A percentile compares a stretch with the other conserved stretches of the same genome.
Evolutionary conservation across 1,140 invertebrate species (phyloP).

Genomic region (Bombyx mori): DNA sequence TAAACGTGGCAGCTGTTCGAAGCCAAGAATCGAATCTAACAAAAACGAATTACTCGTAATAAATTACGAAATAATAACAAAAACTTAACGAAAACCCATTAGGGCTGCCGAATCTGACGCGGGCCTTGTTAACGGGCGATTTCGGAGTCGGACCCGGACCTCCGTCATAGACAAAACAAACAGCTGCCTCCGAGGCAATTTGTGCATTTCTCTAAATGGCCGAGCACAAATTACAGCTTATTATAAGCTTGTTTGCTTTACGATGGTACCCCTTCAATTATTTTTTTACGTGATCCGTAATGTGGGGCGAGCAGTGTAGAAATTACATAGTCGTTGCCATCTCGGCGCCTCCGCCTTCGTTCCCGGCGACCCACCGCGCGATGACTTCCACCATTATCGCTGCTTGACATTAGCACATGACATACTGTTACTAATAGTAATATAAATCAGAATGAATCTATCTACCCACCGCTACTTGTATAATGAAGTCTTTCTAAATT

Average conservation of each 20-base stretch:
- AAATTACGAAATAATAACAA: slow-evolving; percentile 64
- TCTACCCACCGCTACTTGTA: no score
- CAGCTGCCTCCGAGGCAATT: slow-evolving; percentile 63
- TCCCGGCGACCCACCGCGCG: slow-evolving; percentile 24
- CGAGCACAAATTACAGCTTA: slow-evolving; percentile 69
- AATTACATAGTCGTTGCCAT: slow-evolving; percentile 56
- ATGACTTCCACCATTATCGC: slow-evolving; percentile 8
- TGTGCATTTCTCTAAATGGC: slow-evolving; percentile 70
- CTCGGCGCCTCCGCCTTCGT: slow-evolving; percentile 52
- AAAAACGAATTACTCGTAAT: slow-evolving; percentile 51
- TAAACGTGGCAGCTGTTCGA: slow-evolving; percentile 50
- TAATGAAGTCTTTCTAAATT: no score
- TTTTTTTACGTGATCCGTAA: slow-evolving; percentile 67
- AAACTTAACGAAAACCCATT: slow-evolving; percentile 70
- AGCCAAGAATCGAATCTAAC: slow-evolving; percentile 33
- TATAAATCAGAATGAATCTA: no score
- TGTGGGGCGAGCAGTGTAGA: slow-evolving; percentile 60
- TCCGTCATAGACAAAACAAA: slow-evolving; percentile 71
- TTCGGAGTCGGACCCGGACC: slow-evolving; percentile 51
- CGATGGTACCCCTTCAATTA: slow-evolving; percentile 67
- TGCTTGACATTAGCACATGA: slow-evolving; percentile 6
- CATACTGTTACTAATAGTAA: no score
- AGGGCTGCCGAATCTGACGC: slow-evolving; percentile 70
- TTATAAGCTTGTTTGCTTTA: slow-evolving; percentile 71
- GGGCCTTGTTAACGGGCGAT: slow-evolving; percentile 69